Percentiles rank a stretch among this genome's conserved stretches.
Evolutionary conservation across 2,113 vertebrate genomes (phyloP).

Genomic region (Stegostoma tigrinum): DNA sequence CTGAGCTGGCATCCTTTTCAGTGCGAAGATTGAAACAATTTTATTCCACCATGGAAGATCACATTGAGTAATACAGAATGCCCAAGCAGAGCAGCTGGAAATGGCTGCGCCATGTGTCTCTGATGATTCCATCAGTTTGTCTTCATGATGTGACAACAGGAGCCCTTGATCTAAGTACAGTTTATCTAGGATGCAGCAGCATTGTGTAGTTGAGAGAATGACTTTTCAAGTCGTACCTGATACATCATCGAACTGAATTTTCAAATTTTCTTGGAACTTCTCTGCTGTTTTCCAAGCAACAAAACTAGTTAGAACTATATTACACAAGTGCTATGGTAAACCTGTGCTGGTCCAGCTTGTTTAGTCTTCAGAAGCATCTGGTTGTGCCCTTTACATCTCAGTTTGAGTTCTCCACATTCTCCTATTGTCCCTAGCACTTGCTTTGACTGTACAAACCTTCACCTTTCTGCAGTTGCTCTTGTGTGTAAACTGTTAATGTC

Average conservation of each 20-base stretch:
- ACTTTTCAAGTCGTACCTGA: neutral
- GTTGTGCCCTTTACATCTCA: neutral
- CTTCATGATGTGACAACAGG: neutral
- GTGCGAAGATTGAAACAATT: neutral
- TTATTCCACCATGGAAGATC: neutral
- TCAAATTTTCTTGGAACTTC: neutral
- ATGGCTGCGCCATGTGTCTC: neutral
- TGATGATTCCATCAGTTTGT: neutral
- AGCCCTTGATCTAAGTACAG: neutral
- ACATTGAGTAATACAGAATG: neutral
- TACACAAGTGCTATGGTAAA: neutral
- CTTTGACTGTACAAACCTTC: neutral
- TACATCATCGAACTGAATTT: slow-evolving; percentile 1
- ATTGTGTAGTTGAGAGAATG: neutral
- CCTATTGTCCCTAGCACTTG: neutral
- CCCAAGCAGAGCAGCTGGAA: neutral
- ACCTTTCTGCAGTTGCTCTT: neutral
- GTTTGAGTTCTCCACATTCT: neutral
- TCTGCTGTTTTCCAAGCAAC: neutral
- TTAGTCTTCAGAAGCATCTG: neutral
- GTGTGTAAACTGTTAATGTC: neutral
- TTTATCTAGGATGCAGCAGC: neutral
- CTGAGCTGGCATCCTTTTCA: neutral
- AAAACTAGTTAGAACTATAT: neutral
- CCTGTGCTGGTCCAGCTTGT: neutral